phyloP scores from a whole-genome alignment of 2,888 invertebrate species.

The Xanthia icteritia region DNA sequence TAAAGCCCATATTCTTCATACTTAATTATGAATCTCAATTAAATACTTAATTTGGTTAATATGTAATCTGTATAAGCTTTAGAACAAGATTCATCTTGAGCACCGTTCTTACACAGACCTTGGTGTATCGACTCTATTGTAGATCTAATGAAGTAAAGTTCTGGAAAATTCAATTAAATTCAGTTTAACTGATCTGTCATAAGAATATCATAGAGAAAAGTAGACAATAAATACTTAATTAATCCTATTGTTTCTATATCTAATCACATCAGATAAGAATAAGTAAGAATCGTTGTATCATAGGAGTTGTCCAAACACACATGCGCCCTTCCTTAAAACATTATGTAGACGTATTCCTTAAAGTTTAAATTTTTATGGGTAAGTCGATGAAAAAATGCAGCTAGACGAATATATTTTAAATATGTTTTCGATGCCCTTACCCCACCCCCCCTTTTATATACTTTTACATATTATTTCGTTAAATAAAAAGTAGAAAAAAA shows the following conservation, averaged over 20 bases:
- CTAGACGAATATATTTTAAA: background rate
- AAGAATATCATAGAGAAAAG: constrained; percentile 3
- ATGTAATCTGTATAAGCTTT: background rate
- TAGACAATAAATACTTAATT: constrained; percentile 3
- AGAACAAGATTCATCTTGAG: constrained; percentile 2
- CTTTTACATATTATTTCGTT: background rate
- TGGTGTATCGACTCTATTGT: background rate
- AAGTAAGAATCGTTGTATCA: constrained; percentile 56
- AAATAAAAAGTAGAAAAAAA: no score
- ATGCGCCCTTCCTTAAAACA: constrained; percentile 39
- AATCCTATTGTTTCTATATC: constrained; percentile 6
- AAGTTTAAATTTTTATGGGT: background rate
- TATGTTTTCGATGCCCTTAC: background rate
- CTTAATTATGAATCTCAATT: background rate
- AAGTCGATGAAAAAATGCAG: background rate
- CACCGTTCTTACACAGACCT: no score
- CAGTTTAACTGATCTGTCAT: constrained; percentile 23
- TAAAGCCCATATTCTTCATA: background rate
- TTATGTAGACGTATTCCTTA: background rate
- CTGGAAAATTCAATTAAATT: constrained; percentile 1
- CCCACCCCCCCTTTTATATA: background rate
- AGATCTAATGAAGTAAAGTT: background rate
- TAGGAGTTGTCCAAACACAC: constrained; percentile 56
- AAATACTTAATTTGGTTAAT: background rate
- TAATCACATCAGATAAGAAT: constrained; percentile 17